A percentile compares a stretch with the other conserved stretches of the same genome.
phyloP scores from a whole-genome alignment of 1,140 invertebrate genomes.

The Bilobella aurantiaca region DNA sequence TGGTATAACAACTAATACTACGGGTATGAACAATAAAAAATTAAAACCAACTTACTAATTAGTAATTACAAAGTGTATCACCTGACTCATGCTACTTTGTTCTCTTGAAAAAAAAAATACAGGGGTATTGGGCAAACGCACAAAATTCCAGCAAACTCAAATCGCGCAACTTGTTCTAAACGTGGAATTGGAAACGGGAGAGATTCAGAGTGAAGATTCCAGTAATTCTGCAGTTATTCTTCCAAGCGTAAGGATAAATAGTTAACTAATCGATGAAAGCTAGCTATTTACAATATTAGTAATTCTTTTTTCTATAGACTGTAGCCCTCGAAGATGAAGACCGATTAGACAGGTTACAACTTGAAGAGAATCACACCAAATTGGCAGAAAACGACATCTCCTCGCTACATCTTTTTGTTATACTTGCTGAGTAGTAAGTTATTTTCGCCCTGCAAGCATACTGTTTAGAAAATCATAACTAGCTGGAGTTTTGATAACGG shows the following conservation, averaged over 20 bases:
- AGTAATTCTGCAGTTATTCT: slow-evolving; percentile 24
- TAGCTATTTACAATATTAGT: slow-evolving; percentile 38
- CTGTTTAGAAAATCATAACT: not conserved
- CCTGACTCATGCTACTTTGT: slow-evolving; percentile 23
- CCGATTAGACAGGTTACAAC: slow-evolving; percentile 66
- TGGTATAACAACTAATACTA: slow-evolving; percentile 36
- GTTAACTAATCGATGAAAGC: slow-evolving; percentile 41
- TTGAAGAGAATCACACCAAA: slow-evolving; percentile 43
- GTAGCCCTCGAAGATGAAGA: slow-evolving; percentile 6
- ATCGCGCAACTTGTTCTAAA: slow-evolving; percentile 68
- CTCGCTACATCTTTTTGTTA: slow-evolving; percentile 63
- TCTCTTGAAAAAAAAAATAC: slow-evolving; percentile 34
- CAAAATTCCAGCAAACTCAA: slow-evolving; percentile 70
- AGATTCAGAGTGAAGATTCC: not conserved
- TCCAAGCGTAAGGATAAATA: slow-evolving; percentile 41
- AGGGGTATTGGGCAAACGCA: slow-evolving; percentile 76
- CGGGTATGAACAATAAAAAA: slow-evolving; percentile 57
- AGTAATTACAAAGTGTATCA: no score
- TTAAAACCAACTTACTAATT: slow-evolving; percentile 35
- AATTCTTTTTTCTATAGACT: slow-evolving; percentile 6
- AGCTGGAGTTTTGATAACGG: not conserved
- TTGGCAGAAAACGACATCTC: slow-evolving; percentile 44
- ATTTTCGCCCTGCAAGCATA: slow-evolving; percentile 26
- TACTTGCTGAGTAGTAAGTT: slow-evolving; percentile 60
- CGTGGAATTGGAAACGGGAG: slow-evolving; percentile 38